Evolutionary conservation across 1,140 invertebrate genomes (phyloP).

Genomic region (Cyclargus thomasi): DNA sequence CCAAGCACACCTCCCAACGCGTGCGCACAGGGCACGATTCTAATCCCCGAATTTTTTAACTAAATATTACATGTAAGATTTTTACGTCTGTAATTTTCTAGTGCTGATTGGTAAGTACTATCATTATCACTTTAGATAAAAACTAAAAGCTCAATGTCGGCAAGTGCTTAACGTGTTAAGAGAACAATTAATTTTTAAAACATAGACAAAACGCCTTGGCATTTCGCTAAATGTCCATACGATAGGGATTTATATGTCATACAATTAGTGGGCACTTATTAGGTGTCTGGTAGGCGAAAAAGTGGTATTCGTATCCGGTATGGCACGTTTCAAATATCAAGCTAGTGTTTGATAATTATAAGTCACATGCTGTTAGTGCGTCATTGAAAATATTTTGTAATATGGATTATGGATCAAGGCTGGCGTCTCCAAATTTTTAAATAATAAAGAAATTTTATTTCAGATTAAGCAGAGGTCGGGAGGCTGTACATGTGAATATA

Average conservation of each 20-base stretch:
- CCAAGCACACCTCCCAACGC: too few relatives aligned
- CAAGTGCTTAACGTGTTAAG: neutral
- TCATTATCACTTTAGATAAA: neutral
- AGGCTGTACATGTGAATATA: too few relatives aligned
- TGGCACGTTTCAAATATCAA: neutral
- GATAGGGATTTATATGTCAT: neutral
- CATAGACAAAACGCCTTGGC: neutral
- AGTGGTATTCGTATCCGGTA: neutral
- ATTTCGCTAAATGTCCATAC: constrained; percentile 3
- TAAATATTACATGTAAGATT: too few relatives aligned
- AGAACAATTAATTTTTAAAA: constrained; percentile 1
- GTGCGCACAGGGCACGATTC: too few relatives aligned
- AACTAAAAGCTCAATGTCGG: neutral
- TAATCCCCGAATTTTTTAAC: too few relatives aligned
- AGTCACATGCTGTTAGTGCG: neutral
- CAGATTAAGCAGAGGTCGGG: too few relatives aligned
- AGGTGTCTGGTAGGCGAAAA: neutral
- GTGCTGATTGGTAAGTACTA: too few relatives aligned
- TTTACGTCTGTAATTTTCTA: too few relatives aligned
- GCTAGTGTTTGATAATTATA: neutral
- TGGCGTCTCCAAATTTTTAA: too few relatives aligned
- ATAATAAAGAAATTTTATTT: too few relatives aligned
- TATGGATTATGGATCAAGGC: too few relatives aligned
- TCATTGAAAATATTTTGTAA: neutral
- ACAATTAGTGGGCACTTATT: neutral